Evolutionary conservation across 2,113 vertebrate genomes (phyloP), one percentile per base, ranked within the genome.

Genomic region (Numida meleagris): DNA sequence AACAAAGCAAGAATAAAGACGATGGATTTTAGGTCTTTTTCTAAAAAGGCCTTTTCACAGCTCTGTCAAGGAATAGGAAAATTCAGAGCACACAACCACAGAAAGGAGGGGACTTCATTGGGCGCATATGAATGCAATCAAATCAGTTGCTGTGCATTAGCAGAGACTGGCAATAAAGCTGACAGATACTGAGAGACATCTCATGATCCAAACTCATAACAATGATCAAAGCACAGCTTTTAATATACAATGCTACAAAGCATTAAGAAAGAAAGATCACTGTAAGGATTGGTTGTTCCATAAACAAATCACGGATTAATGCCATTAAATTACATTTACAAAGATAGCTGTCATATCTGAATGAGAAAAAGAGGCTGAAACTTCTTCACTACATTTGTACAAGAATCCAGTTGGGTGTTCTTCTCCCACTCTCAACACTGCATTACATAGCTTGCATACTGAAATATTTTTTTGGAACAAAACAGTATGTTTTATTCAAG

Each of bases 121-220:
- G 75, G 43, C 68, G 82, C 89, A 83, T 67, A 94, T 86, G 75
- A 94, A 94, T 38, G 40, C 40, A 88, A 88, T 75, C 83, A 83
- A 59, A 72, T 58, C 77, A 90, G 94, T 40, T 90, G 61, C 63
- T 74, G 51, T 23, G 61, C 57, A 73, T 46, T 46, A 86, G 42
- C 43, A 45, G 23, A 89, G 63, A 33, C 20, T 65, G 18, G 51
- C 38, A 87, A n/a, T 61, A 90, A 83, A 89, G 77, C 27, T 84
- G 91, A 81, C 85, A 91, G 86, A 46, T 42, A 59, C n/a, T 8
- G 33, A 59, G 48, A 90, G 38, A 74, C 8, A 23, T 8, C 42
- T 70, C 68, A 43, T 12, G 61, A 91, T 72, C n/a, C 73, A 83
- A 83, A 93, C 25, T 51, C 68, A 40, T 34, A 48, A 34, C 4